Evolutionary conservation across 2,888 invertebrate genomes (phyloP), one percentile per base, ranked within the genome.

Genomic region (Drosophila sordidapex): DNA sequence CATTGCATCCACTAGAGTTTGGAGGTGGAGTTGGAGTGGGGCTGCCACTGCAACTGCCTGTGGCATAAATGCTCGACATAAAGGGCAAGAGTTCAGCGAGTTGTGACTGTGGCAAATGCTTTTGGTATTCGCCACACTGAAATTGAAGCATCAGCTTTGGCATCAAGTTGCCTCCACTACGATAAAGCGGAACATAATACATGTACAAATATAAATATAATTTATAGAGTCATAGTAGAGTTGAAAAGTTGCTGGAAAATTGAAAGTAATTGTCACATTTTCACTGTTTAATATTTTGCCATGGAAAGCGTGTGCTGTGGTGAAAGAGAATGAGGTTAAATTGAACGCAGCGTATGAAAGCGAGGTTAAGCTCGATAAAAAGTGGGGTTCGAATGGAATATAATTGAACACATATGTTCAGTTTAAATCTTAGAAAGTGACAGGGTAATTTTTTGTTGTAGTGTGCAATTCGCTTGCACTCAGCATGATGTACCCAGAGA

Each of bases 51-150:
- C 75, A 69, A 54, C 62, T 48, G 80, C 87, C 85, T 74, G 81
- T 70, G 83, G 85, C 83, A 79, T 64, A 87, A 79, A 79, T 84
- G 87, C 89, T 76, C 87, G 79, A 89, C 89, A 88, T 81, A 87
- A 87, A 87, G 89, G 87, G 87, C 87, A 87, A 87, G 70, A 87
- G 87, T 89, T 87, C 87, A 87, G 76, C 71, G 65, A 87, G 87
- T 84, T 88, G 79, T 73, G 84, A 87, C 87, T 87, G 84, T 79
- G 84, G 81, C 71, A 75, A 75, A 81, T 72, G 74, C 69, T 67
- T 69, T 70, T 62, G 52, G 48, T 65, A 63, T 81, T 79, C 68
- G 46, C 70, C 61, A 36, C 53, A 74, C 71, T 79, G 75, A 79
- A 79, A 72, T 79, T 79, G 79, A 79, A 72, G 79, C 76, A 76